phyloP scores from a whole-genome alignment of 53 echinoderm and acorn worm genomes.

The Glandiceps talaboti region DNA sequence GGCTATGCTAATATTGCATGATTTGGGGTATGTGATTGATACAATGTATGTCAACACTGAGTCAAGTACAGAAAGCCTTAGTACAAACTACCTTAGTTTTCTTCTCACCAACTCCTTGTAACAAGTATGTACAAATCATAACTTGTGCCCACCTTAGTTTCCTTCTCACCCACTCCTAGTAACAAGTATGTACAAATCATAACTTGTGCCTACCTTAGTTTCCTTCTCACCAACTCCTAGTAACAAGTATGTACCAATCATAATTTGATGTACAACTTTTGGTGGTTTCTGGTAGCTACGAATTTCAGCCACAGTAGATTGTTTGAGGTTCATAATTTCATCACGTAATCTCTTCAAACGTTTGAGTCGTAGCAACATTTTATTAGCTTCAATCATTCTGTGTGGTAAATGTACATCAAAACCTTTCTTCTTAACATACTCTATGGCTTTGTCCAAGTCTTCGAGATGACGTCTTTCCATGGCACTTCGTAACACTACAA shows the following conservation, averaged over 20 bases:
- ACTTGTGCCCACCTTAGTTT: slow-evolving; percentile 73
- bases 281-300: slow-evolving; percentile 90
- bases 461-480: slow-evolving; percentile 80
- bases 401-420: slow-evolving; percentile 81
- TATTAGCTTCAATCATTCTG: slow-evolving; percentile 89
- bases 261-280: slow-evolving; percentile 71
- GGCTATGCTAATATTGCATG: too few species aligned
- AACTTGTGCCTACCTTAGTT: slow-evolving; percentile 70
- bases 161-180: slow-evolving; percentile 85
- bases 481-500: slow-evolving; percentile 50
- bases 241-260: slow-evolving; percentile 87
- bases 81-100: slow-evolving; percentile 54
- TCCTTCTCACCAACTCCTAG: slow-evolving; percentile 83
- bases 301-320: slow-evolving; percentile 94
- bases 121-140: slow-evolving; percentile 83
- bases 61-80: too few species aligned
- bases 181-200: slow-evolving; percentile 89
- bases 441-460: slow-evolving; percentile 74
- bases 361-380: slow-evolving; percentile 78
- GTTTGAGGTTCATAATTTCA: slow-evolving; percentile 89
- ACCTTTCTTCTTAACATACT: slow-evolving; percentile 87
- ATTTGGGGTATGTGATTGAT: too few species aligned
- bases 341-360: slow-evolving; percentile 79
- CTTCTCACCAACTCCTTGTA: slow-evolving; percentile 89
- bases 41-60: too few species aligned